Evolutionary conservation across 2,113 vertebrate genomes (phyloP).

Genomic region (Peromyscus californicus): DNA sequence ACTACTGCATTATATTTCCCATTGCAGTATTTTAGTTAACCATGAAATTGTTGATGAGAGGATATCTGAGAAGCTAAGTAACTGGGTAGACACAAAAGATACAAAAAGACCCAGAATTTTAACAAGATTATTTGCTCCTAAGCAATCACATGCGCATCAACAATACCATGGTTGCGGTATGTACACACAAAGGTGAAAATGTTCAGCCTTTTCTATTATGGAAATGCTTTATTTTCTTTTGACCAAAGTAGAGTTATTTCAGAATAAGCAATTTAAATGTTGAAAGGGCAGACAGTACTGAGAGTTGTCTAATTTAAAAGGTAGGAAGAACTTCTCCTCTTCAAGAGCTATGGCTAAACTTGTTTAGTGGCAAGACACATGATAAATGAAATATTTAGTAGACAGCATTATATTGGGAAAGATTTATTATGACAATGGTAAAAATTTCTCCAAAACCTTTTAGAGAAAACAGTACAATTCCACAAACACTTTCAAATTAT

Average conservation of each 20-base stretch:
- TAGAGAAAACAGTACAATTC: background rate
- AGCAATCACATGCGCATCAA: background rate
- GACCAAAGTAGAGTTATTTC: background rate
- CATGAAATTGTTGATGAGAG: background rate
- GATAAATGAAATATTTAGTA: slow-evolving; percentile 22
- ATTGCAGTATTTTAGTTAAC: slow-evolving; percentile 3
- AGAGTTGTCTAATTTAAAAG: background rate
- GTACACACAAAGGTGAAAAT: background rate
- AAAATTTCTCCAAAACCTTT: slow-evolving; percentile 35
- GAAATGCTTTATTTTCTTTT: background rate
- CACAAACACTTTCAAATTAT: background rate
- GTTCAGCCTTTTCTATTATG: background rate
- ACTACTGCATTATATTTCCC: slow-evolving; percentile 7
- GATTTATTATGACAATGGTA: slow-evolving; percentile 20
- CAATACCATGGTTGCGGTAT: background rate
- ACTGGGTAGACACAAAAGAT: background rate
- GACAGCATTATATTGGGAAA: slow-evolving; percentile 16
- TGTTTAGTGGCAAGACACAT: background rate
- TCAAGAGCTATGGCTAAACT: background rate
- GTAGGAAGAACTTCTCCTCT: background rate
- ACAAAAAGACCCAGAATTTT: background rate
- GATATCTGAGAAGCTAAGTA: background rate
- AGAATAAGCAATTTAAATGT: background rate
- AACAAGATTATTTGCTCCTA: background rate
- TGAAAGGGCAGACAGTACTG: background rate